Evolutionary conservation across 2,888 invertebrate species (phyloP).

Genomic region (Boloria euphrosyne): DNA sequence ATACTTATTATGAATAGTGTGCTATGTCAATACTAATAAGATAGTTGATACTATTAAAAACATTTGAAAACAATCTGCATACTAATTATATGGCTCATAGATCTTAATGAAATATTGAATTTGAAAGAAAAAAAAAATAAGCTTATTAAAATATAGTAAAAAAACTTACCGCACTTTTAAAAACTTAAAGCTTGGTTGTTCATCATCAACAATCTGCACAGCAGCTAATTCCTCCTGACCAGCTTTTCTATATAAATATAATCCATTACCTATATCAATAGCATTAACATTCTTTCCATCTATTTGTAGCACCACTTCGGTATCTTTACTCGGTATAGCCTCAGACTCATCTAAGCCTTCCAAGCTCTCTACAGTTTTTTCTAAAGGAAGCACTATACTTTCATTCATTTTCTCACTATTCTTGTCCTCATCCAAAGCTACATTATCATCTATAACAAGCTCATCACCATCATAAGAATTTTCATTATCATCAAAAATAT

Average conservation of each 20-base stretch:
- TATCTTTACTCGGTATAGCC: slow-evolving; percentile 61
- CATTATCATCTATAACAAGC: slow-evolving; percentile 76
- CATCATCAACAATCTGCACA: slow-evolving; percentile 69
- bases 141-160: slow-evolving; percentile 27
- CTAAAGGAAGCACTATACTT: slow-evolving; percentile 43
- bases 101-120: too few relatives aligned
- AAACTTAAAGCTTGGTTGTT: slow-evolving; percentile 71
- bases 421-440: slow-evolving; percentile 60
- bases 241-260: slow-evolving; percentile 73
- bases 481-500: slow-evolving; percentile 79
- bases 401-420: slow-evolving; percentile 50
- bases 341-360: slow-evolving; percentile 54
- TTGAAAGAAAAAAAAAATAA: not conserved
- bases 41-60: too few relatives aligned
- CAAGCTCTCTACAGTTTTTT: slow-evolving; percentile 48
- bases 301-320: slow-evolving; percentile 73
- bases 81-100: too few relatives aligned
- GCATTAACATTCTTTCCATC: slow-evolving; percentile 78
- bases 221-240: slow-evolving; percentile 74
- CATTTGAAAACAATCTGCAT: too few relatives aligned
- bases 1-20: too few relatives aligned
- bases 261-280: slow-evolving; percentile 75
- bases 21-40: too few relatives aligned
- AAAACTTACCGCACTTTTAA: slow-evolving; percentile 75
- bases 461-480: slow-evolving; percentile 78